phyloP scores from a whole-genome alignment of 2,888 invertebrate species.

The Chaitophorus viminalis region DNA sequence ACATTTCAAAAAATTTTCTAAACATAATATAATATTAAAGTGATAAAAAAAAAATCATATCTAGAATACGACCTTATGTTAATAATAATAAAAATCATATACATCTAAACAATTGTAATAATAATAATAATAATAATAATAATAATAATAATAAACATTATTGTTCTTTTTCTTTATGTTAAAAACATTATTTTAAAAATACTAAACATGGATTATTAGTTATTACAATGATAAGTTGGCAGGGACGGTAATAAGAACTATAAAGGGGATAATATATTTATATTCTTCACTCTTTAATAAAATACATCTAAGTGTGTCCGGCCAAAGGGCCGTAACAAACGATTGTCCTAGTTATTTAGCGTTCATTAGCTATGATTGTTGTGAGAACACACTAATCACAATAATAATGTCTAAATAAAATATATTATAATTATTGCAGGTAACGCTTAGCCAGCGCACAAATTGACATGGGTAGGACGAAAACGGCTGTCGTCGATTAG shows the following conservation, averaged over 20 bases:
- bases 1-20: slow-evolving; percentile 1
- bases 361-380: slow-evolving; percentile 56
- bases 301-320: slow-evolving; percentile 53
- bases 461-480: slow-evolving; percentile 62
- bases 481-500: slow-evolving; percentile 58
- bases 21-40: neutral
- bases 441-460: slow-evolving; percentile 55
- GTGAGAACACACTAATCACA: slow-evolving; percentile 33
- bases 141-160: neutral
- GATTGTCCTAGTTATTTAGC: slow-evolving; percentile 60
- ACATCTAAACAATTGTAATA: slow-evolving; percentile 32
- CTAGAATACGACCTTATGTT: slow-evolving; percentile 32
- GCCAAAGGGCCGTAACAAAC: slow-evolving; percentile 32
- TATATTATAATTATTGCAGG: slow-evolving; percentile 58
- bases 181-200: slow-evolving; percentile 4
- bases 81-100: slow-evolving; percentile 43
- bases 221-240: neutral
- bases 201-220: slow-evolving; percentile 26
- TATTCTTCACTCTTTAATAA: slow-evolving; percentile 40
- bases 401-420: slow-evolving; percentile 48
- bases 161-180: neutral
- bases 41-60: slow-evolving; percentile 35
- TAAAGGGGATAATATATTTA: slow-evolving; percentile 9
- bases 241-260: slow-evolving; percentile 11
- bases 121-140: slow-evolving; percentile 17